phyloP scores from a whole-genome alignment of 2,113 vertebrate species.

The Atlantisia rogersi region DNA sequence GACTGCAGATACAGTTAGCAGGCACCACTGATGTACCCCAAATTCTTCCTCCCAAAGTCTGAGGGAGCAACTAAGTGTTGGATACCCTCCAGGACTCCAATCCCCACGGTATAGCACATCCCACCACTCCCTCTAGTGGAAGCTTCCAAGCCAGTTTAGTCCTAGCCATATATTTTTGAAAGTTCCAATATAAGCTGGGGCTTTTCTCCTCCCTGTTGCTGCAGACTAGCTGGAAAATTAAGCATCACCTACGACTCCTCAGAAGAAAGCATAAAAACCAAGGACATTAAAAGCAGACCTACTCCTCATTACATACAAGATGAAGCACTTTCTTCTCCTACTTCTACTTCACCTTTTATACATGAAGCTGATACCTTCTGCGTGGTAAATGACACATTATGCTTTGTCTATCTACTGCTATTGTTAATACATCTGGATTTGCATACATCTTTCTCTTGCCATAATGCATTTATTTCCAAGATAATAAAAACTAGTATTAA shows the following conservation, averaged over 20 bases:
- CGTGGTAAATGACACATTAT: not conserved
- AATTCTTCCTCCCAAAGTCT: not conserved
- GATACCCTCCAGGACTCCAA: not conserved
- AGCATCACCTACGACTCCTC: not conserved
- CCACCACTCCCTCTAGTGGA: constrained; percentile 65
- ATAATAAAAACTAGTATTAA: not conserved
- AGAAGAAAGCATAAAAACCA: not conserved
- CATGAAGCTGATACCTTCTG: not conserved
- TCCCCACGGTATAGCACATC: not conserved
- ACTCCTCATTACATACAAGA: not conserved
- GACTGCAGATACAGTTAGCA: not conserved
- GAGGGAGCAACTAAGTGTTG: not conserved
- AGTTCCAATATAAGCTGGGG: not conserved
- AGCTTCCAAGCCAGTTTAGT: not conserved
- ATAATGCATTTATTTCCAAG: not conserved
- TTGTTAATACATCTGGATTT: not conserved
- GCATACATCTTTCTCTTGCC: not conserved
- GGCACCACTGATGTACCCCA: not conserved
- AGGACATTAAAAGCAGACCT: not conserved
- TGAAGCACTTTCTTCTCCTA: not conserved
- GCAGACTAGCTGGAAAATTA: not conserved
- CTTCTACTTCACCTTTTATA: not conserved
- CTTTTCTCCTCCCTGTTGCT: not conserved
- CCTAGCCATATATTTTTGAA: not conserved
- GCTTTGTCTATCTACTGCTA: not conserved